Base-by-base conservation (phyloP, 2,797 vertebrate species). In the Aulostomus chinensis region DNA sequence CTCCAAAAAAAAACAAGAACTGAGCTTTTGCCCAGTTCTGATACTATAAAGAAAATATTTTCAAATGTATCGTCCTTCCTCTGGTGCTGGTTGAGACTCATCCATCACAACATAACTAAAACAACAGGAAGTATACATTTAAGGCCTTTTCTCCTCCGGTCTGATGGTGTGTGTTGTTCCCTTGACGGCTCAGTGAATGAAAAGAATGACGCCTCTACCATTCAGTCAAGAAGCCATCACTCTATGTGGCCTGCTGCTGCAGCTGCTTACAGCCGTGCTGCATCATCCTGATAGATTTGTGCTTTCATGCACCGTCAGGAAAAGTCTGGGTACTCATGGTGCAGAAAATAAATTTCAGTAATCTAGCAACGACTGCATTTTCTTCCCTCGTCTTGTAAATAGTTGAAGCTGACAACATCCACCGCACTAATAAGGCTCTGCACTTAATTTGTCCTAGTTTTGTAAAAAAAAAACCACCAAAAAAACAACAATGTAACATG, bases 391-490 rank as follows among this genome's bases (percentile, higher is more conserved):
- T 67, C 65, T 62, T 67, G 39, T 34, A 69, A 68, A 72, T 28
- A 11, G 46, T 50, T 48, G 12, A 45, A 68, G 36, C 58, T 49
- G 47, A 55, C 42, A 39, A 55, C 46, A 40, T 36, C 55, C 43
- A 73, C 39, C 32, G 46, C 25, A 66, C 41, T 62, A 53, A 35
- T 22, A 48, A 71, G 51, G 52, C 61, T 75, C 77, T 80, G 56
- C 69, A 65, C 58, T 55, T 69, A 38, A 47, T 78, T 67, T 75
- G 33, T 65, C 61, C 50, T 65, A 35, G 57, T 81, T 80, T 81
- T 76, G 50, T 55, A 66, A 69, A 30, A 30, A 30, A n/a, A 30
- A 9, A 74, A 58, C 8, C n/a, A n/a, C n/a, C n/a, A n/a, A n/a
- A n/a, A n/a, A n/a, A 25, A 25, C 6, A 25, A 9, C 41, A 11